These are phyloP conservation scores for Mechanitis mazaeus DNA, from an alignment of 2,888 invertebrate genomes.

Conservation along the genomic window DNA sequence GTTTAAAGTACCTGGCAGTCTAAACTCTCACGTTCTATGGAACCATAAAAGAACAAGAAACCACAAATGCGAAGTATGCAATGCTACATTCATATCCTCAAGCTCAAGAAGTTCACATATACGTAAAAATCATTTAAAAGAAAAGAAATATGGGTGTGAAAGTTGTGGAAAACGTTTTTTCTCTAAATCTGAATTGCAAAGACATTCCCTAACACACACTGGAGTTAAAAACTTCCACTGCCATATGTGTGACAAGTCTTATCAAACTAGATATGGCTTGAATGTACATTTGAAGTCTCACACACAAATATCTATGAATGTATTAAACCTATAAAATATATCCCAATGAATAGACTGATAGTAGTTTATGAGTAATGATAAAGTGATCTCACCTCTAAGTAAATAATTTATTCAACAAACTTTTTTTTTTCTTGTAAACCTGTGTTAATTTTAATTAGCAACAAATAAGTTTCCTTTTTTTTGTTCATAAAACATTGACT, in stretches of 20 bases:
- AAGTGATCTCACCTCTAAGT: constrained; percentile 13
- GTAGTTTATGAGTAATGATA: constrained; percentile 9
- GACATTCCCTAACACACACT: constrained; percentile 67
- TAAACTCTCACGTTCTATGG: constrained; percentile 68
- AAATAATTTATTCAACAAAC: neutral
- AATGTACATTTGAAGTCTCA: constrained; percentile 71
- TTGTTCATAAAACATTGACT: no score
- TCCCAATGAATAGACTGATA: neutral
- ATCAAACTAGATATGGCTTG: constrained; percentile 67
- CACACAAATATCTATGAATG: constrained; percentile 43
- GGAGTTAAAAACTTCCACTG: constrained; percentile 72
- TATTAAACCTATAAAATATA: constrained; percentile 38
- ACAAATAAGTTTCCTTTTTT: neutral
- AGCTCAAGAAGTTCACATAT: constrained; percentile 67
- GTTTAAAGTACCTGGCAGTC: constrained; percentile 67
- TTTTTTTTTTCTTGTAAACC: neutral
- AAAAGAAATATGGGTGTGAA: constrained; percentile 68
- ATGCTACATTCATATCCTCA: constrained; percentile 67
- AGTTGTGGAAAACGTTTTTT: constrained; percentile 67
- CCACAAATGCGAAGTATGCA: constrained; percentile 68
- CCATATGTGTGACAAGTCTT: constrained; percentile 67
- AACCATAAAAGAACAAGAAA: constrained; percentile 68
- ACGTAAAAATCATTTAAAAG: constrained; percentile 67
- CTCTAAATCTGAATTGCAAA: constrained; percentile 64
- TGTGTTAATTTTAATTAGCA: neutral